Evolutionary conservation across 2,888 invertebrate genomes (phyloP).

Genomic region (Crematogaster levior): DNA sequence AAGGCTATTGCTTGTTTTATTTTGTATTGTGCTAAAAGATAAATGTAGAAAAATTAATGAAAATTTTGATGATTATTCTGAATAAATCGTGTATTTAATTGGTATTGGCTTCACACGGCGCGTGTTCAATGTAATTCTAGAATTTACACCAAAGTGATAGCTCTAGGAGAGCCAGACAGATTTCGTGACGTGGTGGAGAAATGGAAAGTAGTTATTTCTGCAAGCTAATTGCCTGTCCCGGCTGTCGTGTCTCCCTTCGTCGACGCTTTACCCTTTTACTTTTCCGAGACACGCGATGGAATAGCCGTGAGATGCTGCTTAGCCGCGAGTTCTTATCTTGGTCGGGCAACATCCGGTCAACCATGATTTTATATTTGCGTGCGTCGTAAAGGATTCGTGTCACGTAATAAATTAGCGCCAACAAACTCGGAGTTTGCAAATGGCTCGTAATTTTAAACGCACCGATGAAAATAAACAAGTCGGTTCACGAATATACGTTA

Average conservation of each 20-base stretch:
- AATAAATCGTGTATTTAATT: conserved; percentile 5
- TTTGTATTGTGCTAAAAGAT: neutral
- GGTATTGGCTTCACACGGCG: neutral
- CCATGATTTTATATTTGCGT: conserved; percentile 32
- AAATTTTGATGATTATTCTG: neutral
- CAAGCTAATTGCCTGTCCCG: conserved; percentile 72
- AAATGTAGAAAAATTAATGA: neutral
- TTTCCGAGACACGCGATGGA: conserved; percentile 48
- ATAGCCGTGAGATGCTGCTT: conserved; percentile 21
- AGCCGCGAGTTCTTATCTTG: conserved; percentile 15
- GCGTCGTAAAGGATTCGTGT: conserved; percentile 45
- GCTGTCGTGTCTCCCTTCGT: conserved; percentile 50
- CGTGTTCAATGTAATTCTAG: conserved; percentile 22
- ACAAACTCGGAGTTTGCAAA: conserved; percentile 18
- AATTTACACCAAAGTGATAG: conserved; percentile 24
- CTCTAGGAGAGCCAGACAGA: conserved; percentile 28
- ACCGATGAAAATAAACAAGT: neutral
- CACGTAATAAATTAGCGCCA: conserved; percentile 35
- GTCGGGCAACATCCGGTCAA: conserved; percentile 18
- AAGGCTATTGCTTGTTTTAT: neutral
- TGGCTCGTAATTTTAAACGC: neutral
- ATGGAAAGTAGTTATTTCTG: conserved; percentile 74
- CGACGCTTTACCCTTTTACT: conserved; percentile 54
- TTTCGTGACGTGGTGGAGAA: conserved; percentile 57
- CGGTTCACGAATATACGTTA: neutral